Base-by-base conservation (phyloP, 2,888 invertebrate species). In the Rambutsinella grinnellia region DNA sequence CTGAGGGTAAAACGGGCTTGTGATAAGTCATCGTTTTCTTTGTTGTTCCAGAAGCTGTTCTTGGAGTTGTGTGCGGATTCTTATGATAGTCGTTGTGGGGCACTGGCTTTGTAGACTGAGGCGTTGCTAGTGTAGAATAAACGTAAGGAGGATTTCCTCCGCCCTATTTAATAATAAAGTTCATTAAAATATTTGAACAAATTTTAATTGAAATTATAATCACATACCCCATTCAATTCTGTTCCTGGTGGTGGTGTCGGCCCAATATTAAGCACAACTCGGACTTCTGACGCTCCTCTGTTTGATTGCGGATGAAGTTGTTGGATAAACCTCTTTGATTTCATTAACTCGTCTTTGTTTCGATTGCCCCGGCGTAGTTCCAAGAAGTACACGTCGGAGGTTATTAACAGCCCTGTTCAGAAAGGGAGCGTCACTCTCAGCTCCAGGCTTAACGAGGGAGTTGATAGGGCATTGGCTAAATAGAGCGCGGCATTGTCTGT, bases 381-480 rank as follows among this genome's bases (percentile, higher is more conserved):
- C 79, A 5, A 75, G 36, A 2, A 76, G 3, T 15, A 75, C 70
- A 19, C 66, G 28, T 17, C 79, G 49, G 44, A 79, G 65, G 44
- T 79, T 79, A 47, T 79, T 79, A 6, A 79, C 75, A 2, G 70
- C 67, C 23, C 74, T 36, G 47, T 61, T 66, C n/a, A 79, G 15
- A 49, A 67, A 67, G 2, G 67, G 60, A 15, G 21, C n/a, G 2
- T 13, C 26, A 2, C 21, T 26, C 10, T 2, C 3, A 3, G 53
- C 51, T 24, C 44, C 10, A n/a, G 70, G 51, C 49, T 53, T 62
- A 1, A 47, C 49, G 8, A 62, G 27, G 2, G 67, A 51, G 1
- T 26, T 53, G 3, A 75, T 44, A n/a, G 78, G 75, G 60, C 79
- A 79, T n/a, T 62, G 61, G n/a, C 57, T 61, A 44, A 79, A 79